Conservation (phyloP, 2,113 vertebrate species). For the Caracal caracal region DNA sequence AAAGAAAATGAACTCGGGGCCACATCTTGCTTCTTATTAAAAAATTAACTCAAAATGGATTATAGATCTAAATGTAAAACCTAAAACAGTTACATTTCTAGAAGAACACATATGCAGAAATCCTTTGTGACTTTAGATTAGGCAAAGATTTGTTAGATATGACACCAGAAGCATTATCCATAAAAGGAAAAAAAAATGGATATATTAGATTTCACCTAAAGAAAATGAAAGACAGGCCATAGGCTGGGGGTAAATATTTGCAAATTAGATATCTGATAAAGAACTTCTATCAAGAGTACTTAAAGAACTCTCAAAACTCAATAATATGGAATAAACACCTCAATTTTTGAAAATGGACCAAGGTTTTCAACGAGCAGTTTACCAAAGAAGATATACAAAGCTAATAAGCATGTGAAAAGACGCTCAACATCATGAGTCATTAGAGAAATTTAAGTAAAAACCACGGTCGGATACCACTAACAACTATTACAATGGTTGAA, state of each 20-base stretch:
- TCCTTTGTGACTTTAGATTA: not conserved
- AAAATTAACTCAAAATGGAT: not conserved
- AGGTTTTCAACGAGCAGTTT: not conserved
- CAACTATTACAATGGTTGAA: not conserved
- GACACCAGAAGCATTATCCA: not conserved
- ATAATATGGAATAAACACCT: not conserved
- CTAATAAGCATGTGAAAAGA: not conserved
- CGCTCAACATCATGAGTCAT: not conserved
- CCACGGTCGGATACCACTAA: not conserved
- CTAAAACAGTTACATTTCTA: not conserved
- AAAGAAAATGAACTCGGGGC: not conserved
- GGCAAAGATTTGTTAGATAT: not conserved
- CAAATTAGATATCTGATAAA: not conserved
- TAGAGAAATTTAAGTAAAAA: slow-evolving; percentile 21
- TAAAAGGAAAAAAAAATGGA: not conserved
- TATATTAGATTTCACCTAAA: not conserved
- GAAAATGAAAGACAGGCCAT: not conserved
- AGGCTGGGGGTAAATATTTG: not conserved
- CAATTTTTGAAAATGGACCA: slow-evolving; percentile 1
- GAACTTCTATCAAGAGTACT: not conserved
- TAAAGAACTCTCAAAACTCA: slow-evolving; percentile 33
- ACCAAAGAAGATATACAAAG: not conserved
- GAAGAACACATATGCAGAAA: not conserved
- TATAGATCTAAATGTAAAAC: not conserved
- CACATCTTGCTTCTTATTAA: not conserved